Percentiles rank a stretch among this genome's conserved stretches.
Conservation (phyloP, 2,113 vertebrate genomes). For the Nesospiza acunhae region DNA sequence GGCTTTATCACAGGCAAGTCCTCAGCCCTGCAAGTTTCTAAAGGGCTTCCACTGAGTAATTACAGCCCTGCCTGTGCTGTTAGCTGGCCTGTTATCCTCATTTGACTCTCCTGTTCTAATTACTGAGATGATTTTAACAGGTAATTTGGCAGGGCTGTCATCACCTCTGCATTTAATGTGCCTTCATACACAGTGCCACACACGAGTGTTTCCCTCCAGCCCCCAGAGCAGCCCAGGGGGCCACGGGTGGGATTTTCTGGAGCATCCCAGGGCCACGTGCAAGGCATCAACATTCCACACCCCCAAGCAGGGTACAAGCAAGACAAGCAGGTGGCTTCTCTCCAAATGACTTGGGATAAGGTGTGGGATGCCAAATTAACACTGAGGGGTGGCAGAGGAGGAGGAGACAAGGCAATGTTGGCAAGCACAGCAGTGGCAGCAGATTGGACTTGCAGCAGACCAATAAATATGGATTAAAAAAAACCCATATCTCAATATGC, state of each 20-base stretch:
- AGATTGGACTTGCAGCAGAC: background rate
- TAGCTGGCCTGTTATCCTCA: background rate
- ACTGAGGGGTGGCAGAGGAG: background rate
- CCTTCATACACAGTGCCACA: background rate
- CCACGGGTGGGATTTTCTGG: accelerated
- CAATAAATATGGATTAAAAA: too few relatives aligned
- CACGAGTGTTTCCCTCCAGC: background rate
- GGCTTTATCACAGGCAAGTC: background rate
- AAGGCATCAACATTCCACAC: accelerated
- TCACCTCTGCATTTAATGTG: accelerated
- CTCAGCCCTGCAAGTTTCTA: background rate
- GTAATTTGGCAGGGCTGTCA: slow-evolving; percentile 15
- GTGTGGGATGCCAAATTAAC: background rate
- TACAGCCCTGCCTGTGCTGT: background rate
- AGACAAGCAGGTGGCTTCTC: background rate
- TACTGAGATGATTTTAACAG: background rate
- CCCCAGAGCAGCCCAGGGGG: background rate
- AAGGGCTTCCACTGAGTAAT: background rate
- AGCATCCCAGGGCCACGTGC: accelerated
- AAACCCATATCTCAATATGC: too few relatives aligned
- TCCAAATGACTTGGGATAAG: background rate
- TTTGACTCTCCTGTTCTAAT: background rate
- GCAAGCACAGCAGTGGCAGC: background rate
- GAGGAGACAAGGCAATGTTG: background rate
- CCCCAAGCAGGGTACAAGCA: background rate